Conservation (phyloP, 2,888 invertebrate species). For the Lampropteryx suffumata region DNA sequence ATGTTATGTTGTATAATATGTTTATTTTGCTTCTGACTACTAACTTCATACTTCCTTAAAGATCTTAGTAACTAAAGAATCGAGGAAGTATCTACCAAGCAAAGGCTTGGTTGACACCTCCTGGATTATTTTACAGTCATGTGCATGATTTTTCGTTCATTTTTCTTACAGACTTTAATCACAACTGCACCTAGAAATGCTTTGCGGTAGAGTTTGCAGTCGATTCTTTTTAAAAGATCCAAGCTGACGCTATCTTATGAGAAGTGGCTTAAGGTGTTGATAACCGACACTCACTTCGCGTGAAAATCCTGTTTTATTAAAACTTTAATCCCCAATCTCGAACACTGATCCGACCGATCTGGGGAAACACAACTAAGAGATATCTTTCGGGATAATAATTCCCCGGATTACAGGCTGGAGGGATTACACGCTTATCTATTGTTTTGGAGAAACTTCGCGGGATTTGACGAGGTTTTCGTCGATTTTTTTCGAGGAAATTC, state of each 20-base stretch:
- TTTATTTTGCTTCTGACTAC: too few species aligned
- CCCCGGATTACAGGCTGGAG: constrained; percentile 24
- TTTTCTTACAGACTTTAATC: too few species aligned
- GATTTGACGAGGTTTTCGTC: constrained; percentile 16
- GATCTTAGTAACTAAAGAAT: too few species aligned
- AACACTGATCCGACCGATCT: constrained; percentile 10
- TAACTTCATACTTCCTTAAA: too few species aligned
- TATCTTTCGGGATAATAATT: constrained; percentile 32
- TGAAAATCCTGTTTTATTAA: constrained; percentile 10
- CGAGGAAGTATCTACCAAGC: too few species aligned
- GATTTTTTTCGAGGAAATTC: constrained; percentile 18
- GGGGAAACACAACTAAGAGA: constrained; percentile 26
- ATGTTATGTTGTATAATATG: too few species aligned
- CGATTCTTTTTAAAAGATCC: too few species aligned
- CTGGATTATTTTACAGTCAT: too few species aligned
- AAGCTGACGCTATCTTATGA: background rate
- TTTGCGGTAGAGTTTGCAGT: too few species aligned
- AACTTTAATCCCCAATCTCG: constrained; percentile 22
- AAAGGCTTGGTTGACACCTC: too few species aligned
- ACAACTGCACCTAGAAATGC: too few species aligned
- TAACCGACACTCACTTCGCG: background rate
- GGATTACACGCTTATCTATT: constrained; percentile 35
- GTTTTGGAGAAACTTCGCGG: constrained; percentile 27
- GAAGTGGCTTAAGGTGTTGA: background rate
- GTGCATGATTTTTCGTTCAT: too few species aligned